A percentile compares a stretch with the other conserved stretches of the same genome.
Conservation (phyloP, 2,888 invertebrate species). For the Lepidocyrtoides sp. region DNA sequence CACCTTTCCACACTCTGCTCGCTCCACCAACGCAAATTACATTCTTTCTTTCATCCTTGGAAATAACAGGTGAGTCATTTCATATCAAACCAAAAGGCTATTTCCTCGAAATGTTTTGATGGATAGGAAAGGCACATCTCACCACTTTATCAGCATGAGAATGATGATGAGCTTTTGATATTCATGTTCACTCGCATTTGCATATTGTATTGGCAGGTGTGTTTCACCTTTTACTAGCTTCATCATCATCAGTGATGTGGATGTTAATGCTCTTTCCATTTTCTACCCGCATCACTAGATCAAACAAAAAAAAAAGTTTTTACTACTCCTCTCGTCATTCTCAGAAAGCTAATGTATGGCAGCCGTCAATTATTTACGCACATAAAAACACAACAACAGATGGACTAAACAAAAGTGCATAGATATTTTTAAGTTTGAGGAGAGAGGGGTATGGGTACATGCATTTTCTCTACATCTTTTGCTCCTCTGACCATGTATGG, state of each 20-base stretch:
- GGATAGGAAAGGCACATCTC: constrained; percentile 31
- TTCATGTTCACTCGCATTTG: constrained; percentile 44
- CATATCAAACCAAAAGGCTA: constrained; percentile 23
- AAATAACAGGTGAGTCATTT: constrained; percentile 37
- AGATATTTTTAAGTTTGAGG: not conserved
- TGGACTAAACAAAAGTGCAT: not conserved
- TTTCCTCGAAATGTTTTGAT: constrained; percentile 44
- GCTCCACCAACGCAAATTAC: constrained; percentile 48
- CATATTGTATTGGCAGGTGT: constrained; percentile 51
- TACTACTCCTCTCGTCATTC: constrained; percentile 48
- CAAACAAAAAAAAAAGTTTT: constrained; percentile 31
- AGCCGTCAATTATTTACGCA: constrained; percentile 47
- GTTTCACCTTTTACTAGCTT: not conserved
- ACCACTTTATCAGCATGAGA: constrained; percentile 39
- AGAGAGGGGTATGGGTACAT: not conserved
- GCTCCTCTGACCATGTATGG: constrained; percentile 48
- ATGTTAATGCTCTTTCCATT: not conserved
- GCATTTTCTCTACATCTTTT: not conserved
- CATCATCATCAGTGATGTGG: not conserved
- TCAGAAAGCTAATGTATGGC: constrained; percentile 33
- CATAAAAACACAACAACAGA: constrained; percentile 5
- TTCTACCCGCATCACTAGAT: not conserved
- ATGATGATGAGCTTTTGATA: constrained; percentile 31
- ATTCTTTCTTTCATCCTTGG: constrained; percentile 35
- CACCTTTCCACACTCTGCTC: constrained; percentile 23